phyloP scores from a whole-genome alignment of 64 coral and sea anemone species.

The Porites lutea region DNA sequence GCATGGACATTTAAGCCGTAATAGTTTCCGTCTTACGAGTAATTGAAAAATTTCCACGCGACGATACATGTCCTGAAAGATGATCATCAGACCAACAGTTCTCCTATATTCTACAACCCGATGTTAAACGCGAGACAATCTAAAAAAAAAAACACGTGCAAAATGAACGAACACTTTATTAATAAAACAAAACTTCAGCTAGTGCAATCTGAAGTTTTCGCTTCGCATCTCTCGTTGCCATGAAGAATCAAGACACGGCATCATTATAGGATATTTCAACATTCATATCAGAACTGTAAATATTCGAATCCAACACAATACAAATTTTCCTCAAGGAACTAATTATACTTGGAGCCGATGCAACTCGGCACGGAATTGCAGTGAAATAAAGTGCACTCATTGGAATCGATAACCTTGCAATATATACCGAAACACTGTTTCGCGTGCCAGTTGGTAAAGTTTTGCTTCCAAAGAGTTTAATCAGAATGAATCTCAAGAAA shows the following conservation, averaged over 20 bases:
- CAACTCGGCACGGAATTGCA: no score
- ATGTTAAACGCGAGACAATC: not conserved
- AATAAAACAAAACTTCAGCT: constrained; percentile 66
- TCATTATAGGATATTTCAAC: not conserved
- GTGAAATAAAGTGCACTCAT: no score
- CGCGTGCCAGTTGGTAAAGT: not conserved
- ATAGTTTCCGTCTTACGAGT: not conserved
- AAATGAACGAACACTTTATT: constrained; percentile 52
- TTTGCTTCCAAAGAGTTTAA: not conserved
- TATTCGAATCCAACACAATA: not conserved
- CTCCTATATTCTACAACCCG: not conserved
- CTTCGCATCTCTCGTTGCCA: constrained; percentile 21
- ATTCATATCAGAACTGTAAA: not conserved
- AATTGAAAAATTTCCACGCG: constrained; percentile 19
- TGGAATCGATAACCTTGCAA: not conserved
- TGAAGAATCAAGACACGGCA: not conserved
- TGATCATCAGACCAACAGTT: not conserved
- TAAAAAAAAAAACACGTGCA: constrained; percentile 31
- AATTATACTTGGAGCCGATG: not conserved
- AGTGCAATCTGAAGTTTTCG: constrained; percentile 36
- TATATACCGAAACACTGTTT: constrained; percentile 17
- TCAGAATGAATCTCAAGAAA: not conserved
- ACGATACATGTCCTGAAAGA: not conserved
- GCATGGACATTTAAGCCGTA: not conserved
- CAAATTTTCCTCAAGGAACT: constrained; percentile 17